Base-by-base conservation (phyloP, 2,888 invertebrate genomes). In the Heliothis peltigera region DNA sequence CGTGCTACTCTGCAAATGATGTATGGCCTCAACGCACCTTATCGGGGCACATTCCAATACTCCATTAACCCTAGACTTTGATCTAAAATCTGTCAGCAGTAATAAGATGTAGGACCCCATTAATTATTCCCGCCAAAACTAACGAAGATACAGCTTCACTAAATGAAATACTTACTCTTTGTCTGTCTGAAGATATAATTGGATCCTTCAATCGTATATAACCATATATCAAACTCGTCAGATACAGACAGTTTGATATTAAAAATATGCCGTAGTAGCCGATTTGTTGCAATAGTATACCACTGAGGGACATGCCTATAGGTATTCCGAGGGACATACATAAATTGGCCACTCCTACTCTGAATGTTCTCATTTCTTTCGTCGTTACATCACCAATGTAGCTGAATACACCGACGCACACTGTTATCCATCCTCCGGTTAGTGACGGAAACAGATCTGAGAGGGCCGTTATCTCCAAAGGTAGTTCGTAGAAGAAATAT, bases 351-450 rank as follows among this genome's bases (percentile, higher is more conserved):
- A 96, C 95, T 61, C 96, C 96, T 66, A 97, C 95, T 84, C 96
- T 87, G 71, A 95, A 91, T 72, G 97, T 96, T 82, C 96, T 95
- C 84, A 95, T 95, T 84, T 96, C 95, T 76, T 95, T 94, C 25
- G 94, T 94, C 2, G 96, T 95, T 67, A 96, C 95, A 80, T 96
- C 96, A 81, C 96, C 95, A 44, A 97, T 95, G 84, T 96, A 96
- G 84, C 96, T 96, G 92, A 96, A 95, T 77, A 96, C 94, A 75
- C 96, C 95, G 81, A 96, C 95, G 82, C 96, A 95, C 89, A 96
- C 95, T 51, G 95, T 95, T 79, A 95, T 95, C 95, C 95, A 95
- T 52, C 96, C 95, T 46, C 96, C 96, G 52, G 95, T 94, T 62
- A 96, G 76, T 46, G 96, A 95, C 71, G 95, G 95, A 79, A 96